phyloP scores from a whole-genome alignment of 2,113 vertebrate genomes.

The Anser cygnoides region DNA sequence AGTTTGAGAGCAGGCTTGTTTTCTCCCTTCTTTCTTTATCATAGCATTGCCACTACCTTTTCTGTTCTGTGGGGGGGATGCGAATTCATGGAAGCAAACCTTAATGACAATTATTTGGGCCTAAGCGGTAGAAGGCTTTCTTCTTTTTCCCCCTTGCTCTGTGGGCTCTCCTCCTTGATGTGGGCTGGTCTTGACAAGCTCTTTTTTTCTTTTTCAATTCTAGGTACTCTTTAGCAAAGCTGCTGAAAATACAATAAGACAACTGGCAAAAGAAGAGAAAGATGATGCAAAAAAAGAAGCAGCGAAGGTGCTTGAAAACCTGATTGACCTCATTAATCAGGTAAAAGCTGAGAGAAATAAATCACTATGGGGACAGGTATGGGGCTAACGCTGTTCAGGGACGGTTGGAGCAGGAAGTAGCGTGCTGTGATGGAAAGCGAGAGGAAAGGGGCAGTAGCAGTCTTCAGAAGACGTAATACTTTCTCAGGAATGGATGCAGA shows the following conservation, averaged over 20 bases:
- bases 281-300: constrained; percentile 80
- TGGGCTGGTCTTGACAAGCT: neutral
- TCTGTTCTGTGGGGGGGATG: neutral
- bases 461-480: neutral
- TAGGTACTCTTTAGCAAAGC: constrained; percentile 91
- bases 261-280: constrained; percentile 75
- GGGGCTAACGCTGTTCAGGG: neutral
- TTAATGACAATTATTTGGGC: neutral
- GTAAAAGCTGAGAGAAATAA: constrained; percentile 67
- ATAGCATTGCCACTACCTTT: neutral
- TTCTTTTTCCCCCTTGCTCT: neutral
- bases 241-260: constrained; percentile 86
- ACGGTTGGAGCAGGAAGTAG: neutral
- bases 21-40: neutral
- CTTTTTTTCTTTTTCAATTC: neutral
- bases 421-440: neutral
- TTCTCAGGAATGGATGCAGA: neutral
- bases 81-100: neutral
- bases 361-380: fast-evolving
- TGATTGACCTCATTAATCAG: constrained; percentile 92
- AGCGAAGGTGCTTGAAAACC: constrained; percentile 83
- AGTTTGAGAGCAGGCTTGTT: neutral
- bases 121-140: neutral
- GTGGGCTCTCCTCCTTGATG: fast-evolving
- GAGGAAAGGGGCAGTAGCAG: neutral